phyloP scores from a whole-genome alignment of 2,797 vertebrate species.

The Rhincodon typus region DNA sequence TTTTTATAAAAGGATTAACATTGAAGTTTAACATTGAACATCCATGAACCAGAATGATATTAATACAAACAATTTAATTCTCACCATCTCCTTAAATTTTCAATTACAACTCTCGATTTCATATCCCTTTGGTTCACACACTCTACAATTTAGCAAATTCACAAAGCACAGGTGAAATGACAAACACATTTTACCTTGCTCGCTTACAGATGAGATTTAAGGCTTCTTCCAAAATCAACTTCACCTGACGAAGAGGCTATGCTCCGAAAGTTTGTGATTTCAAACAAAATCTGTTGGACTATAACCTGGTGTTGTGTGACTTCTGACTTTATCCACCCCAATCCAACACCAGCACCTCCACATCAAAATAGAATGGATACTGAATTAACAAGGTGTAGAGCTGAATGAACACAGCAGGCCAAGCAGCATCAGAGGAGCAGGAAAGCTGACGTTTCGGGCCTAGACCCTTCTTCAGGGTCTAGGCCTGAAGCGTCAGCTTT shows the following conservation, averaged over 20 bases:
- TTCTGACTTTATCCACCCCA: too few species aligned
- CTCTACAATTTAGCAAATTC: not conserved
- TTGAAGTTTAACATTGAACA: too few species aligned
- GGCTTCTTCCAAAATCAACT: not conserved
- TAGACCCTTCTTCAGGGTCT: too few species aligned
- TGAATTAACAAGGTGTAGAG: not conserved
- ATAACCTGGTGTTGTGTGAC: too few species aligned
- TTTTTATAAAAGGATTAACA: not conserved
- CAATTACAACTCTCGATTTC: not conserved
- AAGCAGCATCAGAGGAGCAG: too few species aligned
- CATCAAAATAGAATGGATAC: not conserved
- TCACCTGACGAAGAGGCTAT: too few species aligned
- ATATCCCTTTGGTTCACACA: not conserved
- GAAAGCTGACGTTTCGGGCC: too few species aligned
- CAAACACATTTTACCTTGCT: not conserved
- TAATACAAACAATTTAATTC: not conserved
- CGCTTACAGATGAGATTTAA: not conserved
- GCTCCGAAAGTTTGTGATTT: too few species aligned
- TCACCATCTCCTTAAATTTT: not conserved
- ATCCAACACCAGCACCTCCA: too few species aligned
- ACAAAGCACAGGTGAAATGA: not conserved
- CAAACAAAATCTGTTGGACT: too few species aligned
- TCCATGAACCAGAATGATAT: not conserved
- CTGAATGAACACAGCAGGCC: too few species aligned
- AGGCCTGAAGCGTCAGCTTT: too few species aligned